Conservation (phyloP, 2,888 invertebrate species). For the Acronicta aceris region DNA sequence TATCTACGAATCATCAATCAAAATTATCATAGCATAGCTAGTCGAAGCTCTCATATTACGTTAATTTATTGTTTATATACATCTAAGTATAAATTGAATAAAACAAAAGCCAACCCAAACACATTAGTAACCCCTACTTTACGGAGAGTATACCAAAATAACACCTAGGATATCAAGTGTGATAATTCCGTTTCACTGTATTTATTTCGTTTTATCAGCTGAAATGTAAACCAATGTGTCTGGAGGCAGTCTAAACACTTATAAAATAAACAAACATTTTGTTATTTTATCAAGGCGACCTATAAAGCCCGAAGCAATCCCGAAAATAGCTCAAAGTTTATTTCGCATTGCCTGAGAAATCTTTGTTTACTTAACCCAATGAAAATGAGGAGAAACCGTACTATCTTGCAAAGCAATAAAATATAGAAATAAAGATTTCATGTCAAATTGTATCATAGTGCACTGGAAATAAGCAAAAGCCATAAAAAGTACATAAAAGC, state of each 20-base stretch:
- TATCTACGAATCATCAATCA: too few species aligned
- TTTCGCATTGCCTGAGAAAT: conserved; percentile 10
- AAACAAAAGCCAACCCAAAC: background rate
- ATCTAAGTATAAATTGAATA: too few species aligned
- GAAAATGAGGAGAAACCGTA: background rate
- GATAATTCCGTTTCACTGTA: background rate
- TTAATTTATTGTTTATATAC: too few species aligned
- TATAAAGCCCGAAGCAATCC: conserved; percentile 18
- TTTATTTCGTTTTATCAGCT: conserved; percentile 14
- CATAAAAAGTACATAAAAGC: too few species aligned
- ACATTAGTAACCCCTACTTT: background rate
- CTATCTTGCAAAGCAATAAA: conserved; percentile 15
- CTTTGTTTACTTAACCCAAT: conserved; percentile 1
- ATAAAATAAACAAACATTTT: conserved; percentile 20
- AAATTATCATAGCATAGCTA: too few species aligned
- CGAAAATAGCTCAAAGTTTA: conserved; percentile 12
- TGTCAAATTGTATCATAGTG: conserved; percentile 6
- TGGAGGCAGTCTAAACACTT: conserved; percentile 11
- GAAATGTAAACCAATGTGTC: conserved; percentile 18
- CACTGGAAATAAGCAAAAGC: background rate
- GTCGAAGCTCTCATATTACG: too few species aligned
- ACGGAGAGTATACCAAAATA: background rate
- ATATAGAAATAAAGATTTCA: conserved; percentile 19
- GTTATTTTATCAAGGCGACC: conserved; percentile 17
- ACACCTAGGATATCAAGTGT: background rate